These are phyloP conservation scores for Oxyteleia sp. DNA, from an alignment of 2,888 invertebrate genomes.

Conservation along the genomic window DNA sequence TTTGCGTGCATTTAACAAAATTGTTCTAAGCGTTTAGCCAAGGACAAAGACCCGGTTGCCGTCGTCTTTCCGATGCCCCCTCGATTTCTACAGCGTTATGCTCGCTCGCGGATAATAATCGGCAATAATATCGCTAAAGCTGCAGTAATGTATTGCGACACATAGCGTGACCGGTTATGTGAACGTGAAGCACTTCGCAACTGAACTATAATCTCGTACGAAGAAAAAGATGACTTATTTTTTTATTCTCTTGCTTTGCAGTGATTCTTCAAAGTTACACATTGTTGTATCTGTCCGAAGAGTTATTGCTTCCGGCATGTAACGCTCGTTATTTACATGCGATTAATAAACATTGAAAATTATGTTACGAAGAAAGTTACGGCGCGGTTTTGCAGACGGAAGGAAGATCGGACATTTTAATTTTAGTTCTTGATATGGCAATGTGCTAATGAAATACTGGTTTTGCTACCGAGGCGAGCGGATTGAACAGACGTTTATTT, in stretches of 20 bases:
- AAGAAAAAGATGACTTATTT: conserved; percentile 51
- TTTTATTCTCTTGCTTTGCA: conserved; percentile 42
- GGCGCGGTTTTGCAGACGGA: background rate
- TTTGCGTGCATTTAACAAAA: no score
- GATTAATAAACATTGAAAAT: conserved; percentile 34
- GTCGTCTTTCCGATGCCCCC: conserved; percentile 23
- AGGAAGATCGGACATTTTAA: background rate
- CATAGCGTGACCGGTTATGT: conserved; percentile 64
- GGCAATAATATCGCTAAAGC: conserved; percentile 65
- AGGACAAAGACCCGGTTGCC: conserved; percentile 44
- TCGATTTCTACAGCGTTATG: conserved; percentile 45
- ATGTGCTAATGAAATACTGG: no score
- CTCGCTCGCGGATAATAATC: conserved; percentile 56
- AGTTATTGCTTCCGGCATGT: conserved; percentile 29
- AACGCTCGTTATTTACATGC: conserved; percentile 14
- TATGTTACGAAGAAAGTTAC: conserved; percentile 3
- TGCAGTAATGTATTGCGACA: conserved; percentile 66
- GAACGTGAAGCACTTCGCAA: conserved; percentile 61
- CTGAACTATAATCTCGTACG: conserved; percentile 36
- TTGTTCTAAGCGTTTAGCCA: no score
- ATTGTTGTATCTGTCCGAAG: conserved; percentile 3
- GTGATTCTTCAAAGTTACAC: conserved; percentile 39
- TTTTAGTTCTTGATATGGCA: background rate
- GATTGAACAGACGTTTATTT: no score
- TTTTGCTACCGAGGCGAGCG: no score